Base-by-base conservation (phyloP, 2,888 invertebrate species). In the Dastarcus helophoroides region DNA sequence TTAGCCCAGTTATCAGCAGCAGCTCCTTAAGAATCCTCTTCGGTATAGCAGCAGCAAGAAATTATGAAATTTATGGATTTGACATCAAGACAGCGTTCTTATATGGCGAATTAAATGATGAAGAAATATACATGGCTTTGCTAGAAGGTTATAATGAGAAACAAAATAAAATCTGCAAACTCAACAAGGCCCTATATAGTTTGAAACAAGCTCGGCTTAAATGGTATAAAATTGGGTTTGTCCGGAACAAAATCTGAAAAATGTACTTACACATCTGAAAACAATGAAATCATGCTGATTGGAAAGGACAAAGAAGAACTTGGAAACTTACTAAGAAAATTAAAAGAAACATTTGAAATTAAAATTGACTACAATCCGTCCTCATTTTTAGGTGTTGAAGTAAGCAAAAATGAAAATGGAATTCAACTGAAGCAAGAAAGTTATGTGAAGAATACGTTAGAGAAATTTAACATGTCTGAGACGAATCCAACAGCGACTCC, bases 281-380 rank as follows among this genome's bases (percentile, higher is more conserved):
- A n/a, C n/a, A n/a, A n/a, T n/a, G n/a, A n/a, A n/a, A n/a, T n/a
- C n/a, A n/a, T n/a, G n/a, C n/a, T n/a, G n/a, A 7, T 17, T 17
- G 19, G 19, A 17, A 17, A 6, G 6, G n/a, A 17, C n/a, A n/a
- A 17, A 17, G n/a, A 17, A 7, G 19, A 17, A n/a, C 6, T 17
- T n/a, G n/a, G 6, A 7, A 6, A 26, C 5, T 26, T 26, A 5
- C 5, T 8, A 6, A 10, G 6, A 26, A 14, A 12, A 4, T 26
- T 26, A 14, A 26, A 10, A 6, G 14, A 6, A 26, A 14, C 10
- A 26, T 26, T 26, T 26, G 14, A 26, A 13, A 14, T 26, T 5
- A 26, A n/a, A n/a, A n/a, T n/a, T n/a, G n/a, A n/a, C n/a, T n/a
- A n/a, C n/a, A n/a, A n/a, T n/a, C n/a, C n/a, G n/a, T n/a, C n/a